Percentiles rank a stretch among this genome's conserved stretches.
These are phyloP conservation scores for Melinaea menophilus DNA, from an alignment of 2,888 invertebrate genomes.

Conservation along the genomic window DNA sequence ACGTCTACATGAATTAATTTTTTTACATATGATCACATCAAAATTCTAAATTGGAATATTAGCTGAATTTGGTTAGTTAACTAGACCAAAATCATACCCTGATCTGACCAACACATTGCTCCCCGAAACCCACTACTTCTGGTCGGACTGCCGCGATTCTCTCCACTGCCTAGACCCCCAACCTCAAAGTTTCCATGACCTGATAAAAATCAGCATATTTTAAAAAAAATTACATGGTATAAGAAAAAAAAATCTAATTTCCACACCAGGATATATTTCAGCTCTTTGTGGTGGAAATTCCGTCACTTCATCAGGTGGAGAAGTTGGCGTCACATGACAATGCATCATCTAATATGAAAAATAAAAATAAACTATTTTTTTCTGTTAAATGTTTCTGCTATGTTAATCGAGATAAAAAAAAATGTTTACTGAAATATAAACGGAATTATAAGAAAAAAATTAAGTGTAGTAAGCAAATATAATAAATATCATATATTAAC, in stretches of 20 bases:
- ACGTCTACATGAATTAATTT: no score
- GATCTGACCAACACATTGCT: slow-evolving; percentile 49
- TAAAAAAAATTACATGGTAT: no score
- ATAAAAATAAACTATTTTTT: slow-evolving; percentile 5
- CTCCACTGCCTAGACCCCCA: slow-evolving; percentile 57
- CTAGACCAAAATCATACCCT: slow-evolving; percentile 39
- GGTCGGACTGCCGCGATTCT: slow-evolving; percentile 30
- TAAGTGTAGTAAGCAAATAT: no score
- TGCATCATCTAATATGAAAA: slow-evolving; percentile 46
- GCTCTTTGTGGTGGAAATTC: slow-evolving; percentile 65
- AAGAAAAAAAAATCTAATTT: neutral
- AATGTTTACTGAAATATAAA: no score
- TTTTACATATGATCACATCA: no score
- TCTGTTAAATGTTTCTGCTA: no score
- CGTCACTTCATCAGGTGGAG: slow-evolving; percentile 47
- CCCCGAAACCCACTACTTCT: slow-evolving; percentile 40
- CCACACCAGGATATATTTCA: slow-evolving; percentile 43
- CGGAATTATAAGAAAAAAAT: no score
- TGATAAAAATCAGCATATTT: slow-evolving; percentile 28
- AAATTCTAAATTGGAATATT: no score
- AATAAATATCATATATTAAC: no score
- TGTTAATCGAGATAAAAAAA: no score
- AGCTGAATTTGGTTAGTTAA: neutral
- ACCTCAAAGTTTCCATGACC: slow-evolving; percentile 61
- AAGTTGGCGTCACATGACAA: slow-evolving; percentile 56